phyloP scores from a whole-genome alignment of 2,888 invertebrate species.

The Aphodius sticticus region DNA sequence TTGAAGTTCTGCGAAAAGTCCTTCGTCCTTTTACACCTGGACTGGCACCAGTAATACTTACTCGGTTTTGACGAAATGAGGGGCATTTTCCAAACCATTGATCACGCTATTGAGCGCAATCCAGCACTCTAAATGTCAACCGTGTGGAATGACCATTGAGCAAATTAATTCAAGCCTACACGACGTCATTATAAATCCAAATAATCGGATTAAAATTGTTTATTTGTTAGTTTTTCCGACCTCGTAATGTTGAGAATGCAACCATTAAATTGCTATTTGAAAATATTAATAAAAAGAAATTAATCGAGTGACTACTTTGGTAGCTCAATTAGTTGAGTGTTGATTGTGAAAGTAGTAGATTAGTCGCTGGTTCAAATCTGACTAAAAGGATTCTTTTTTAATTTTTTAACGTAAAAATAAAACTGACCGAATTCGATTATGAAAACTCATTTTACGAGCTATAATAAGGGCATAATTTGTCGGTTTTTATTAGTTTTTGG shows the following conservation, averaged over 20 bases:
- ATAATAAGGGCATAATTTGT: not conserved
- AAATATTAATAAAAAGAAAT: not conserved
- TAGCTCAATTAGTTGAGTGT: not conserved
- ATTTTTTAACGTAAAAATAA: not conserved
- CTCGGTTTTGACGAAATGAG: not conserved
- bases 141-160: not conserved
- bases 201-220: conserved; percentile 4
- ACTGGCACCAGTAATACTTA: not conserved
- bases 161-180: not conserved
- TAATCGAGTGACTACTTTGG: not conserved
- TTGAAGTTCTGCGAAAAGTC: not conserved
- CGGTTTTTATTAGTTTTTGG: not conserved
- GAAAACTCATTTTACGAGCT: not conserved
- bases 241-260: not conserved
- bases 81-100: not conserved
- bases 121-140: not conserved
- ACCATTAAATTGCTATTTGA: not conserved
- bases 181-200: not conserved
- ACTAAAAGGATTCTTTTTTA: not conserved
- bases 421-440: not conserved
- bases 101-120: not conserved
- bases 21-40: not conserved
- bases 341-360: not conserved
- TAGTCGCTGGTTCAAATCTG: not conserved
- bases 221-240: not conserved